Evolutionary conservation across 2,888 invertebrate genomes (phyloP).

Genomic region (Melipona bicolor): DNA sequence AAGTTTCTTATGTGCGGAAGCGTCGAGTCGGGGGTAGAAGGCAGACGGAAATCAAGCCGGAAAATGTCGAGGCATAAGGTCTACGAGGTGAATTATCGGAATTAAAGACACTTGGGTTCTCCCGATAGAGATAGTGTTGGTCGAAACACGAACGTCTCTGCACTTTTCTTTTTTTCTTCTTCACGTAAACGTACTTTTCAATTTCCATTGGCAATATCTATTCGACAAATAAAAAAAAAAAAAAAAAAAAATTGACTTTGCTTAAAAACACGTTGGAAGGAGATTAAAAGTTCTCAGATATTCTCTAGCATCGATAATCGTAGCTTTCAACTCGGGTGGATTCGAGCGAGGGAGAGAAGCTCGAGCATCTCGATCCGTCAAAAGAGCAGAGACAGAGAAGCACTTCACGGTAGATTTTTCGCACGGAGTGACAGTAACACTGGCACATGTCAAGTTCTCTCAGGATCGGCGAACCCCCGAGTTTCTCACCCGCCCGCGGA

Average conservation of each 20-base stretch:
- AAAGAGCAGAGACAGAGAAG: slow-evolving; percentile 37
- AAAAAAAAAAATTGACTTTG: neutral
- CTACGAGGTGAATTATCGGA: slow-evolving; percentile 57
- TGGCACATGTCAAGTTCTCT: slow-evolving; percentile 80
- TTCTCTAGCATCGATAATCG: slow-evolving; percentile 15
- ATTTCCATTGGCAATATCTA: no score
- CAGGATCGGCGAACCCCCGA: slow-evolving; percentile 77
- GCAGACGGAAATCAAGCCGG: slow-evolving; percentile 67
- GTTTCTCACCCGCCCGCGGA: slow-evolving; percentile 77
- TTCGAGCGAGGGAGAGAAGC: slow-evolving; percentile 8
- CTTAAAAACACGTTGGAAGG: no score
- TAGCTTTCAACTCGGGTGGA: neutral
- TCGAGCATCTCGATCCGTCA: slow-evolving; percentile 31
- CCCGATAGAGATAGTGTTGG: neutral
- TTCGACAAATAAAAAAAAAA: neutral
- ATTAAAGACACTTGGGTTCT: slow-evolving; percentile 34
- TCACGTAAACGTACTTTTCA: no score
- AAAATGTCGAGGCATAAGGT: slow-evolving; percentile 66
- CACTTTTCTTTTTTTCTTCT: neutral
- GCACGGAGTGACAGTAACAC: slow-evolving; percentile 68
- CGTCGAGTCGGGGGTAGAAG: slow-evolving; percentile 60
- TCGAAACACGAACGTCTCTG: no score
- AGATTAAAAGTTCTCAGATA: neutral
- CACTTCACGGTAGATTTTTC: slow-evolving; percentile 66
- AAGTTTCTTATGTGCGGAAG: slow-evolving; percentile 65